Percentiles rank a stretch among this genome's conserved stretches.
Conservation (phyloP, 2,113 vertebrate genomes). For the Bufo gargarizans region DNA sequence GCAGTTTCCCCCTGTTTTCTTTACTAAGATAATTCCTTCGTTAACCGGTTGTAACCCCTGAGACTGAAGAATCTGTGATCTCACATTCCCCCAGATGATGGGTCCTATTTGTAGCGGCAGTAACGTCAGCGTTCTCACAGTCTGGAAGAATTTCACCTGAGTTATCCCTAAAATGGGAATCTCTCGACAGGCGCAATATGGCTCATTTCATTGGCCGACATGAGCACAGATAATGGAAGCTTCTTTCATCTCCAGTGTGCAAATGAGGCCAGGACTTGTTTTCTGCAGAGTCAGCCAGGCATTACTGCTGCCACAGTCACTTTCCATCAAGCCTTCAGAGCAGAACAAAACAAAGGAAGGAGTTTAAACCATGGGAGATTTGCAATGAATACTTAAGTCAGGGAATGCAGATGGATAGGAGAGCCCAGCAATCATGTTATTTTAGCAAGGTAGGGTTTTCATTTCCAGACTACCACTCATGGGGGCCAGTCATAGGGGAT, state of each 20-base stretch:
- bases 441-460: conserved; percentile 56
- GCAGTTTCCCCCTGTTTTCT: too few species aligned
- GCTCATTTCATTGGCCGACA: conserved; percentile 48
- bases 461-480: conserved; percentile 47
- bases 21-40: background rate
- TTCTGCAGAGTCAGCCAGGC: conserved; percentile 80
- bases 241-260: conserved; percentile 70
- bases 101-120: background rate
- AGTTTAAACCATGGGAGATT: conserved; percentile 75
- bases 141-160: conserved; percentile 8
- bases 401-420: conserved; percentile 66
- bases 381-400: conserved; percentile 73
- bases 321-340: conserved; percentile 83
- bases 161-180: background rate
- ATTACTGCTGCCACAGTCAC: conserved; percentile 80
- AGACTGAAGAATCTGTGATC: background rate
- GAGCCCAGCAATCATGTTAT: conserved; percentile 58
- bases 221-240: conserved; percentile 68
- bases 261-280: conserved; percentile 72
- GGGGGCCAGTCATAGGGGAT: conserved; percentile 57
- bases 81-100: background rate
- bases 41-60: background rate
- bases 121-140: background rate
- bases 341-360: conserved; percentile 76
- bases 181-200: background rate